These are phyloP conservation scores for Chrysodeixis includens DNA, from an alignment of 2,888 invertebrate genomes.

Conservation along the genomic window DNA sequence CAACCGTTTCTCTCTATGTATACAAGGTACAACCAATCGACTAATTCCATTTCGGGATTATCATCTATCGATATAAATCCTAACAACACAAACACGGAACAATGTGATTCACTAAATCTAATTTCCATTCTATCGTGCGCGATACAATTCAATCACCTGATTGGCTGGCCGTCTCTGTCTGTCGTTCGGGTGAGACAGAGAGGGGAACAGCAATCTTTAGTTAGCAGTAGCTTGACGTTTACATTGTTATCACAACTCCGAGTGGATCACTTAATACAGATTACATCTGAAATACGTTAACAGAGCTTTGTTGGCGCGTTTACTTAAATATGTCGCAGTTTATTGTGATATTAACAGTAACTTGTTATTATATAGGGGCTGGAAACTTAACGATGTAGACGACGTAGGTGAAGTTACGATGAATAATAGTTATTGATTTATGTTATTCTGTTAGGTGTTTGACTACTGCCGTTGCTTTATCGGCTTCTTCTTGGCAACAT, in stretches of 20 bases:
- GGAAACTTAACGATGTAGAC: constrained; percentile 15
- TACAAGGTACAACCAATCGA: constrained; percentile 25
- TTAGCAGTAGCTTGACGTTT: constrained; percentile 39
- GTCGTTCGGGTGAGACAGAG: constrained; percentile 17
- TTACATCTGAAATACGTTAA: constrained; percentile 53
- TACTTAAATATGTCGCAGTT: constrained; percentile 32
- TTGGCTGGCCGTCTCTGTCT: constrained; percentile 39
- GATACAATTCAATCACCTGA: constrained; percentile 61
- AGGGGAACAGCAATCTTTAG: constrained; percentile 31
- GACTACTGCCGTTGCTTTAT: neutral
- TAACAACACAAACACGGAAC: constrained; percentile 34
- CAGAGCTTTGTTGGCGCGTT: constrained; percentile 42
- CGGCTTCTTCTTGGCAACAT: neutral
- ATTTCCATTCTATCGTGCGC: constrained; percentile 55
- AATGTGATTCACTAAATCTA: constrained; percentile 55
- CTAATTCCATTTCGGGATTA: constrained; percentile 22
- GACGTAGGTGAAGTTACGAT: neutral
- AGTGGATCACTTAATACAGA: constrained; percentile 49
- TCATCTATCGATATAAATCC: constrained; percentile 34
- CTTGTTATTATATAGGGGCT: constrained; percentile 21
- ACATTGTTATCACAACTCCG: constrained; percentile 49
- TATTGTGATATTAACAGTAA: constrained; percentile 27
- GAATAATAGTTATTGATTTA: constrained; percentile 6
- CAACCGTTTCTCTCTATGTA: constrained; percentile 10
- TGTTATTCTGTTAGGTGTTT: neutral